Evolutionary conservation across 2,888 invertebrate genomes (phyloP), one percentile per base, ranked within the genome.

Genomic region (Oxystoma pomonae): DNA sequence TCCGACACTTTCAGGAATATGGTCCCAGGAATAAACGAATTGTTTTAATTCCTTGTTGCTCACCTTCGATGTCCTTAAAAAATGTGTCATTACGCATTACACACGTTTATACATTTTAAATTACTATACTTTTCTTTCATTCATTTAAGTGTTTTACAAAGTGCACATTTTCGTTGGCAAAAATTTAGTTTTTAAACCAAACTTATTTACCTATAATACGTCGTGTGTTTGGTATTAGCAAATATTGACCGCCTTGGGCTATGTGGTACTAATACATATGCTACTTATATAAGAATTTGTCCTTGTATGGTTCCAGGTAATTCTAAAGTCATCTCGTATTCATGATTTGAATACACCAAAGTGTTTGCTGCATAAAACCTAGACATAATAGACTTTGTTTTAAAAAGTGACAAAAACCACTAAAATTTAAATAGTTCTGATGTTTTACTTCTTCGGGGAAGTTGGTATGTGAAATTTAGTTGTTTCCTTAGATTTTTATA

Each of bases 391-490:
- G 57, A 52, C 49, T 52, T 61, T 49, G 21, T 58, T 5, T 58
- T 20, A 12, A 20, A 58, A n/a, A 21, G 21, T 19, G 7, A 57
- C 18, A 20, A 57, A 21, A 20, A 3, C 7, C 3, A 3, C 57
- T 22, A 16, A 21, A 21, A 17, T 35, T 35, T 35, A 35, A 35
- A 57, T 57, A 20, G 12, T 19, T 16, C 7, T 53, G 58, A 63
- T 61, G 65, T 66, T 68, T 60, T 66, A 64, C 56, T 69, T 60
- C 62, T 67, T 62, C 63, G 68, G 66, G 20, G 67, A 67, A 68
- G 65, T 65, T 17, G 67, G 65, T 68, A 67, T 20, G 65, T 61
- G 61, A 57, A 57, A 20, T 57, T 53, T 53, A 53, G 3, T 53
- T 50, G n/a, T n/a, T n/a, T n/a, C n/a, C n/a, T n/a, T n/a, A n/a